phyloP scores from a whole-genome alignment of 2,888 invertebrate genomes.

The Eugnorisma glareosa region DNA sequence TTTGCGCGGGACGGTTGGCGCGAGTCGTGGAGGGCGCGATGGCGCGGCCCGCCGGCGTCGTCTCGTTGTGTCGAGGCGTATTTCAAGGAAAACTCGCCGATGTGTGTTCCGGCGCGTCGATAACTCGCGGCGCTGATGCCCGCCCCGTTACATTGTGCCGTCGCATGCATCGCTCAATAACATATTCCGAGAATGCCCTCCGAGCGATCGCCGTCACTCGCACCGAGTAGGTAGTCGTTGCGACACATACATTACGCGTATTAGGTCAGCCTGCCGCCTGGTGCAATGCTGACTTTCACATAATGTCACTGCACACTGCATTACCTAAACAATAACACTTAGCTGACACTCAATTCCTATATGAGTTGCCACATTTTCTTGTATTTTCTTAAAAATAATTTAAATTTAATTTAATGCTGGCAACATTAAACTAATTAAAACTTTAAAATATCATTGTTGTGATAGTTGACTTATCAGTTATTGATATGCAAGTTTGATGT shows the following conservation, averaged over 20 bases:
- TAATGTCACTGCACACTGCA: slow-evolving; percentile 69
- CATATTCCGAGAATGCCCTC: slow-evolving; percentile 75
- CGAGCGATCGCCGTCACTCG: slow-evolving; percentile 66
- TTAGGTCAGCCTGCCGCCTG: slow-evolving; percentile 76
- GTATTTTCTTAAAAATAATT: slow-evolving; percentile 23
- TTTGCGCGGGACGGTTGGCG: slow-evolving; percentile 89
- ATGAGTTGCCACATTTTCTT: slow-evolving; percentile 73
- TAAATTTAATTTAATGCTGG: slow-evolving; percentile 65
- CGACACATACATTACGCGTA: slow-evolving; percentile 74
- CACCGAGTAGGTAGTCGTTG: slow-evolving; percentile 68
- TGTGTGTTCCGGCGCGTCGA: slow-evolving; percentile 78
- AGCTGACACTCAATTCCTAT: slow-evolving; percentile 70
- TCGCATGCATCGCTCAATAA: slow-evolving; percentile 72
- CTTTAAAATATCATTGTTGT: slow-evolving; percentile 14
- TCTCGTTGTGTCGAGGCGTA: slow-evolving; percentile 74
- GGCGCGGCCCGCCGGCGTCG: slow-evolving; percentile 79
- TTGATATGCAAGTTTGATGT: slow-evolving; percentile 19
- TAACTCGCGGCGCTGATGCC: slow-evolving; percentile 73
- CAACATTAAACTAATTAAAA: slow-evolving; percentile 71
- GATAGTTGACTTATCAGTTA: slow-evolving; percentile 39
- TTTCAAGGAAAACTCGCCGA: slow-evolving; percentile 87
- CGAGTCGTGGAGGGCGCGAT: slow-evolving; percentile 81
- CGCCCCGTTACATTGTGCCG: slow-evolving; percentile 73
- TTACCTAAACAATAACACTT: slow-evolving; percentile 67
- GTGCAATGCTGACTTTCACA: slow-evolving; percentile 82